Conservation (phyloP, 2,797 vertebrate species). For the Fringilla coelebs region DNA sequence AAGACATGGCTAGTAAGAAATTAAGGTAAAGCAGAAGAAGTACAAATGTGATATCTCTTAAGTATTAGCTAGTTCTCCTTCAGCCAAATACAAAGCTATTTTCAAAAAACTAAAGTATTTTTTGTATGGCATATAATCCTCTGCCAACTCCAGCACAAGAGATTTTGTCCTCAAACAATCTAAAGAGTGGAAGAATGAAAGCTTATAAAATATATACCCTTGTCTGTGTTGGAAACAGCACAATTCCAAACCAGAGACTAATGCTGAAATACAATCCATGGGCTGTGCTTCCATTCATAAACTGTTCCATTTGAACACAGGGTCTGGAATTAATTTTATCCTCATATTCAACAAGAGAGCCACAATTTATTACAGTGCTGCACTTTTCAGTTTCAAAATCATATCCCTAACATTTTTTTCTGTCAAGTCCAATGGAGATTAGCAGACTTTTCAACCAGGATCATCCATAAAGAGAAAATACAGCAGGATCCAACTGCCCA, state of each 20-base stretch:
- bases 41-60: not conserved
- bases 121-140: not conserved
- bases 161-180: not conserved
- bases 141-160: not conserved
- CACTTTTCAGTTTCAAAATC: conserved; percentile 54
- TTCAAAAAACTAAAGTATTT: not conserved
- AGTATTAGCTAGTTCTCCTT: not conserved
- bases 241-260: not conserved
- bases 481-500: not conserved
- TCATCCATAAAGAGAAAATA: not conserved
- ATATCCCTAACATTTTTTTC: not conserved
- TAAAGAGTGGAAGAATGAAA: not conserved
- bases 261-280: conserved; percentile 41
- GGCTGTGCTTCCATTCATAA: conserved; percentile 40
- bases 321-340: conserved; percentile 47
- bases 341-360: conserved; percentile 5
- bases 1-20: not conserved
- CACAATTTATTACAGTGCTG: conserved; percentile 30
- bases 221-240: conserved; percentile 3
- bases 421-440: conserved; percentile 5
- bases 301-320: conserved; percentile 10
- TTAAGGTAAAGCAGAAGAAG: not conserved
- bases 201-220: conserved; percentile 24
- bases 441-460: not conserved
- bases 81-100: not conserved